These are phyloP conservation scores for Mesembrinibis cayennensis DNA, from an alignment of 2,113 vertebrate genomes.

Conservation along the genomic window DNA sequence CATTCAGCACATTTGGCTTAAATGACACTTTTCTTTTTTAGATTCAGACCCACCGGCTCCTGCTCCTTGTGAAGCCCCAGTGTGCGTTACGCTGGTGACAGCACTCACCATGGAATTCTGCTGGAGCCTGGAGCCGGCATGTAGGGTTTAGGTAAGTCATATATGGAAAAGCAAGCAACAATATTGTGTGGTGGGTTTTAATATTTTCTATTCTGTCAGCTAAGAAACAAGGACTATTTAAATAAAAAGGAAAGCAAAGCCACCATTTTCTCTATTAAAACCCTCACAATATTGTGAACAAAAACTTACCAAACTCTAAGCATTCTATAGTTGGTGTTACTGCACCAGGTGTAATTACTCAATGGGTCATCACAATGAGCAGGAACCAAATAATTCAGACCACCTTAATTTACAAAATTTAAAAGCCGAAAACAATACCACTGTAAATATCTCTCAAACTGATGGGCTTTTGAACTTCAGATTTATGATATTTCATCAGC, in stretches of 20 bases:
- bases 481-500: neutral
- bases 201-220: neutral
- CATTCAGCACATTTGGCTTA: conserved; percentile 59
- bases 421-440: conserved; percentile 63
- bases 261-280: conserved; percentile 22
- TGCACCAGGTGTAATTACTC: neutral
- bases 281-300: conserved; percentile 68
- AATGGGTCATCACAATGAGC: conserved; percentile 50
- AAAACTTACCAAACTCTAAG: conserved; percentile 40
- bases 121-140: conserved; percentile 71
- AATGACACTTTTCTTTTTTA: conserved; percentile 68
- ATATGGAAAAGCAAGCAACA: conserved; percentile 36
- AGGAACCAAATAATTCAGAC: conserved; percentile 6
- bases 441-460: conserved; percentile 63
- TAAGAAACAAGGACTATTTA: neutral
- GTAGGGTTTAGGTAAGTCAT: conserved; percentile 69
- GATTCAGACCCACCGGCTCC: conserved; percentile 70
- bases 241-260: neutral
- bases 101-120: conserved; percentile 66
- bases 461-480: neutral
- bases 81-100: conserved; percentile 61
- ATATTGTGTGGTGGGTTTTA: conserved; percentile 68
- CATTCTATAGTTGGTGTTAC: neutral
- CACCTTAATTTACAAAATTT: neutral
- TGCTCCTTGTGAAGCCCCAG: conserved; percentile 70